Evolutionary conservation across 2,797 vertebrate species (phyloP).

Genomic region (Sebastolobus alascanus): DNA sequence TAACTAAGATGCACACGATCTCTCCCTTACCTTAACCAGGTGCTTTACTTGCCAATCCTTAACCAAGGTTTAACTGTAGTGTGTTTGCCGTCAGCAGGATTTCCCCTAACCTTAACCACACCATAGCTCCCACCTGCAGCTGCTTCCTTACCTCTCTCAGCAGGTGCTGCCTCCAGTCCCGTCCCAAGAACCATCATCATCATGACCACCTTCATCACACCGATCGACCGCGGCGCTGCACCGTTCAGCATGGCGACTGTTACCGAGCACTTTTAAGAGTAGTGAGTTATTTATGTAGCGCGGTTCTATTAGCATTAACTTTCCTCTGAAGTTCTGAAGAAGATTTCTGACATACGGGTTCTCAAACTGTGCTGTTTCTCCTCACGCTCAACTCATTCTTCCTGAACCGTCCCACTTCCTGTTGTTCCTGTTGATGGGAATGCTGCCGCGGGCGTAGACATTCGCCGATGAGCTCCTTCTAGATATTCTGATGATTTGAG

Average conservation of each 20-base stretch:
- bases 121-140: too few relatives aligned
- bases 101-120: too few relatives aligned
- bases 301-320: not conserved
- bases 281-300: too few relatives aligned
- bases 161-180: slow-evolving; percentile 52
- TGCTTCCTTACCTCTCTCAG: slow-evolving; percentile 61
- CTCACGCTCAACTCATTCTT: not conserved
- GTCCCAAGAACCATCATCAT: slow-evolving; percentile 29
- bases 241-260: slow-evolving; percentile 40
- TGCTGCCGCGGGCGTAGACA: too few relatives aligned
- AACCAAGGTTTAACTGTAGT: too few relatives aligned
- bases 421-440: not conserved
- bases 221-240: not conserved
- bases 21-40: too few relatives aligned
- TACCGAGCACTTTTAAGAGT: not conserved
- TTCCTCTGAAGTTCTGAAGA: not conserved
- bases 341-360: not conserved
- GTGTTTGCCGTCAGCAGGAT: too few relatives aligned
- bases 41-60: too few relatives aligned
- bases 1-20: too few relatives aligned
- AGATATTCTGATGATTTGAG: not conserved
- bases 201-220: slow-evolving; percentile 15
- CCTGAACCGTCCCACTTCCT: not conserved
- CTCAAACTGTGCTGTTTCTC: not conserved
- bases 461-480: not conserved